Conservation (phyloP, 2,797 vertebrate species). For the Salmo trutta region DNA sequence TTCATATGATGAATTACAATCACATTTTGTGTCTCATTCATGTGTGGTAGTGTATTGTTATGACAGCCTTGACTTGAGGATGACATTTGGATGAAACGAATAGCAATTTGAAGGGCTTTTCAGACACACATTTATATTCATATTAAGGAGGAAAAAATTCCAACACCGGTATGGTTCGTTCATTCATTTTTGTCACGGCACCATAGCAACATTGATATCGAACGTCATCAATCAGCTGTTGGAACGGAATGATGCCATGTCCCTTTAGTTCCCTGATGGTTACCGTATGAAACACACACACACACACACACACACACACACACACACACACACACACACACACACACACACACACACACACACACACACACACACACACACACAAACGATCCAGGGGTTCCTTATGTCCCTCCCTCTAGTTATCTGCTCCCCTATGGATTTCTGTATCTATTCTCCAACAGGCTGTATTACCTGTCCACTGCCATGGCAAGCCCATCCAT, state of each 20-base stretch:
- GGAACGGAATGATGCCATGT: not conserved
- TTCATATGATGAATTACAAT: not conserved
- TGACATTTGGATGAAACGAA: not conserved
- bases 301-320: not conserved
- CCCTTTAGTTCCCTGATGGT: not conserved
- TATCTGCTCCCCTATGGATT: constrained; percentile 42
- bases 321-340: too few species aligned
- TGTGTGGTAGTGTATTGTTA: not conserved
- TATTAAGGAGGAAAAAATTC: not conserved
- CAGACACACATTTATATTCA: not conserved
- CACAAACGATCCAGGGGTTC: not conserved
- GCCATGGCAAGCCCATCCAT: constrained; percentile 52
- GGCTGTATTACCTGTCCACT: constrained; percentile 48
- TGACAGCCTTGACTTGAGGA: not conserved
- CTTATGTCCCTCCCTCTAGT: constrained; percentile 22
- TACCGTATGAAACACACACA: not conserved
- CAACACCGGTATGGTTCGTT: not conserved
- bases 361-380: not conserved
- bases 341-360: not conserved
- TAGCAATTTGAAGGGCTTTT: constrained; percentile 3
- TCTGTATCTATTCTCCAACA: constrained; percentile 47
- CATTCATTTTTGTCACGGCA: not conserved
- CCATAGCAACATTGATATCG: not conserved
- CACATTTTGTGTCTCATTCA: not conserved
- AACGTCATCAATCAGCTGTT: not conserved